These are phyloP conservation scores for Drosophila rellima DNA, from an alignment of 2,888 invertebrate genomes.

Conservation along the genomic window DNA sequence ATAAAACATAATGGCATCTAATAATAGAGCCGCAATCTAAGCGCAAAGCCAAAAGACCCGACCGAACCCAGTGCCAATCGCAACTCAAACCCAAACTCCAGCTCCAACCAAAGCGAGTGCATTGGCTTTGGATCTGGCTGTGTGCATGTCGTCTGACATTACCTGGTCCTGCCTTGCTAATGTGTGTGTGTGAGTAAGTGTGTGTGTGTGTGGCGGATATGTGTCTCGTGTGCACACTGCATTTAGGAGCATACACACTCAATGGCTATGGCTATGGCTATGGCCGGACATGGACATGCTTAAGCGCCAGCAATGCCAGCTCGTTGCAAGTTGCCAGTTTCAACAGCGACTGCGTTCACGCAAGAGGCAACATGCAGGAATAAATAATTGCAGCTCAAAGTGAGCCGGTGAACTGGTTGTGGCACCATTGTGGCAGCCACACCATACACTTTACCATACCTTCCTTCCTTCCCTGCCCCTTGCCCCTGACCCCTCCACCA, in stretches of 20 bases:
- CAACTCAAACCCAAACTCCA: slow-evolving; percentile 13
- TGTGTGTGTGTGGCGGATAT: slow-evolving; percentile 49
- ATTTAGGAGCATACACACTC: slow-evolving; percentile 49
- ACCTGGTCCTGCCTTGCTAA: slow-evolving; percentile 47
- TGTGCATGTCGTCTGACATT: slow-evolving; percentile 72
- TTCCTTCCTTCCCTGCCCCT: slow-evolving; percentile 1
- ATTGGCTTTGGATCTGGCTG: slow-evolving; percentile 23
- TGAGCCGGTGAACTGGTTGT: slow-evolving; percentile 81
- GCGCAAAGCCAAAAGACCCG: slow-evolving; percentile 54
- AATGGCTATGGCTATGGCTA: slow-evolving; percentile 31
- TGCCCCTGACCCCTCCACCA: too few species aligned
- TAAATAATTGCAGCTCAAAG: slow-evolving; percentile 78
- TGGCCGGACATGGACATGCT: slow-evolving; percentile 80
- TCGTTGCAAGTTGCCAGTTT: slow-evolving; percentile 39
- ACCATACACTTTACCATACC: slow-evolving; percentile 9
- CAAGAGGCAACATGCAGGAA: slow-evolving; percentile 64
- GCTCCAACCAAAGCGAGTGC: slow-evolving; percentile 22
- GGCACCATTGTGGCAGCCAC: slow-evolving; percentile 65
- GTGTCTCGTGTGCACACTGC: slow-evolving; percentile 58
- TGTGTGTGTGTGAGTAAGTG: neutral
- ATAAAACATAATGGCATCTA: slow-evolving; percentile 86
- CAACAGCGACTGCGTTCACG: slow-evolving; percentile 35
- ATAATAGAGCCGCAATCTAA: slow-evolving; percentile 84
- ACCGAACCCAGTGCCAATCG: slow-evolving; percentile 16
- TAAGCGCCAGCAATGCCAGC: slow-evolving; percentile 71